Percentiles rank a stretch among this genome's conserved stretches.
Conservation (phyloP, 2,797 vertebrate species). For the Buceros bicornis region DNA sequence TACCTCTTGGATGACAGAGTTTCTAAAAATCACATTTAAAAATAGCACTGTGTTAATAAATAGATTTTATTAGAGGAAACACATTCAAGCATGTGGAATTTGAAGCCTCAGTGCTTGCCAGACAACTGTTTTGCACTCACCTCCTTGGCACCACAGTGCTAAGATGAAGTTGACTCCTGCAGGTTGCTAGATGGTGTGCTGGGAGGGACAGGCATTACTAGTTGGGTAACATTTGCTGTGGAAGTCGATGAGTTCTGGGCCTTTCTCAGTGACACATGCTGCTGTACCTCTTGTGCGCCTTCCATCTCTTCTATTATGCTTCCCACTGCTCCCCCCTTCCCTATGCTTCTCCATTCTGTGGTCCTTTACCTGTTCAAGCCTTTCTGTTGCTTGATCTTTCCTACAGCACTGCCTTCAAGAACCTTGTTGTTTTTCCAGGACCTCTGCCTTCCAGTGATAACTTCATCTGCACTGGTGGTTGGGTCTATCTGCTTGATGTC, state of each 20-base stretch:
- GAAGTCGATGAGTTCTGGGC: neutral
- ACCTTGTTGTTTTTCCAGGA: neutral
- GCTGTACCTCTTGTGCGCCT: fast-evolving
- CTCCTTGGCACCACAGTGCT: neutral
- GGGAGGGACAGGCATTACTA: neutral
- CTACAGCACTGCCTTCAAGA: neutral
- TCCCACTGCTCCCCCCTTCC: neutral
- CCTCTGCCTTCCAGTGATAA: neutral
- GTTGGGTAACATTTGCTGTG: neutral
- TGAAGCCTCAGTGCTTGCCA: constrained; percentile 20
- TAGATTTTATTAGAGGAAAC: constrained; percentile 43
- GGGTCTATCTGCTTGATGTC: neutral
- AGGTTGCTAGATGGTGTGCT: neutral
- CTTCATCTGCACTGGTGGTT: neutral
- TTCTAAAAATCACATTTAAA: constrained; percentile 47
- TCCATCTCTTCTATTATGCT: fast-evolving
- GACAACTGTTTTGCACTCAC: neutral
- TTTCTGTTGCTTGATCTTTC: neutral
- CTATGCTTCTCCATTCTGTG: neutral
- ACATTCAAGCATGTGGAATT: constrained; percentile 26
- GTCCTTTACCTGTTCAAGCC: fast-evolving
- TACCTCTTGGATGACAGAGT: constrained; percentile 35
- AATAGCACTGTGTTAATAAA: constrained; percentile 47
- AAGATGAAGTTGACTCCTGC: neutral
- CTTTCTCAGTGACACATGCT: neutral